Evolutionary conservation across 1,140 invertebrate genomes (phyloP), one percentile per base, ranked within the genome.

Genomic region (Chelonus insularis): DNA sequence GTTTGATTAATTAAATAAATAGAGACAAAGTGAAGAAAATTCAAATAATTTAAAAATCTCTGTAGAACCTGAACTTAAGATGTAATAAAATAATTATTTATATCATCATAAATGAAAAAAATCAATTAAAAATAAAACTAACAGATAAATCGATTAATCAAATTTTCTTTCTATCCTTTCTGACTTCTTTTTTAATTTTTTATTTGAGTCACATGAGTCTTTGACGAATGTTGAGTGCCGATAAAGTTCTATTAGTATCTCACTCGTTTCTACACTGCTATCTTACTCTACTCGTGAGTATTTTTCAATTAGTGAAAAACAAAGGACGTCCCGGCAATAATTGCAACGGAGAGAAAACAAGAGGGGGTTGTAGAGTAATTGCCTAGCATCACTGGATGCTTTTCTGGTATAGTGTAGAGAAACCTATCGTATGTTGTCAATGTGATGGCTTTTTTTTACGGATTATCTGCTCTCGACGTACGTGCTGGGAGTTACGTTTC

Each of bases 321-420:
- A 73, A 73, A 71, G 70, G 63, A 73, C 57, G 65, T 60, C 68
- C 69, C 63, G 66, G 65, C 68, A 70, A 71, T 73, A 73, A 73
- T 73, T 73, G 71, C 71, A 69, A 71, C 67, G 66, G 59, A 73
- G 71, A 64, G 59, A 65, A 69, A 71, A 71, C 69, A 69, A 67
- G 69, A 70, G 61, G 60, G 66, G 52, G 54, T 62, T 50, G 58
- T 20, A 51, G 61, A 71, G 69, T 72, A 72, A 72, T 72, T 72
- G 71, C 57, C 62, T 51, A 58, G 59, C 65, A 61, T 61, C 59
- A 61, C 25, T 61, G 59, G 51, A 61, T 37, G 45, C 45, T 51
- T n/a, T 51, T 23, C 45, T 51, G 60, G 51, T 61, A 43, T 55
- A 61, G 39, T 43, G 20, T 0, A 43, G 51, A 50, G 34, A 21